Conservation (phyloP, 2,888 invertebrate species). For the Lithosia quadra region DNA sequence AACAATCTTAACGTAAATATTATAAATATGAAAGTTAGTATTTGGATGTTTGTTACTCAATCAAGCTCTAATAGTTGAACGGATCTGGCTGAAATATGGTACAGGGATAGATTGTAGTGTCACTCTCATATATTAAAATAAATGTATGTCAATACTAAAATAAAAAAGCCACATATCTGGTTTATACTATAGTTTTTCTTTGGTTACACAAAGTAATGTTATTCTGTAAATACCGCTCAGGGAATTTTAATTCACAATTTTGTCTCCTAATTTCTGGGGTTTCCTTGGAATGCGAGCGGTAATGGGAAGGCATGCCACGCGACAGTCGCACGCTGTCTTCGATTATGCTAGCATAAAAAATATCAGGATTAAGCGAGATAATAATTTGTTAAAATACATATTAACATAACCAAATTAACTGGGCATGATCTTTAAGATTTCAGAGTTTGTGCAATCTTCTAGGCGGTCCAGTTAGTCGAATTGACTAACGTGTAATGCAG, state of each 20-base stretch:
- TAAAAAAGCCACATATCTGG: no score
- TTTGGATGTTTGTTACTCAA: no score
- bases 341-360: conserved; percentile 58
- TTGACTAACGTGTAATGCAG: conserved; percentile 76
- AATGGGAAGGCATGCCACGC: conserved; percentile 74
- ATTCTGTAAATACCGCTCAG: conserved; percentile 48
- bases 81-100: no score
- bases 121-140: no score
- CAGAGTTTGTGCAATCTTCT: conserved; percentile 52
- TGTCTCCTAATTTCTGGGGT: conserved; percentile 73
- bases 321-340: conserved; percentile 75
- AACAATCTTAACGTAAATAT: no score
- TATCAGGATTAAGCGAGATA: conserved; percentile 61
- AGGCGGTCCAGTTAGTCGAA: conserved; percentile 75
- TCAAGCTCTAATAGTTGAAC: no score
- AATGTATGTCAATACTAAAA: no score
- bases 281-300: conserved; percentile 68
- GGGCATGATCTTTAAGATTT: conserved; percentile 30
- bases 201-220: conserved; percentile 38
- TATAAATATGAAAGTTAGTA: no score
- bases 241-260: conserved; percentile 81
- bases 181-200: conserved; percentile 27
- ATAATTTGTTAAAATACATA: conserved; percentile 28
- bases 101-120: no score
- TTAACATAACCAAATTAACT: conserved; percentile 32